Base-by-base conservation (phyloP, 2,888 invertebrate genomes). In the Andrena minutula region DNA sequence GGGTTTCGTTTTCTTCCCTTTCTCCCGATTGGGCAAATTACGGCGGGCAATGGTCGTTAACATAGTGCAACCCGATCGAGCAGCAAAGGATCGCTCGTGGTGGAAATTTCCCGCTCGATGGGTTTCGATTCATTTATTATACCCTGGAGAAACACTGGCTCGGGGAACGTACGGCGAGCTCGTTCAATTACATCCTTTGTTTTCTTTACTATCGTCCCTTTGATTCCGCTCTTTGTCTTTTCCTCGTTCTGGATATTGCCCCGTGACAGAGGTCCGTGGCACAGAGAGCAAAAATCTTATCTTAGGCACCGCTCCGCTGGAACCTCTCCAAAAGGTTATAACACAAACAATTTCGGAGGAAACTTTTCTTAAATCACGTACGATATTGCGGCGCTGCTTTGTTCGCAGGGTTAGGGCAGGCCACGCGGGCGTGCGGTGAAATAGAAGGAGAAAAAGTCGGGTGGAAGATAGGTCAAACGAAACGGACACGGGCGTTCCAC, bases 291-390 rank as follows among this genome's bases (percentile, higher is more conserved):
- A 79, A 84, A 87, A 86, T 87, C 82, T 86, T 86, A 87, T 87
- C 87, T 86, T 82, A 84, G 85, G 76, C 77, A 63, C 77, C 61
- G 79, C 49, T 71, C 35, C 66, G 72, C 69, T 88, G 88, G 86
- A 88, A 82, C 41, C 77, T 28, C 79, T 88, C 87, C 87, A 88
- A 85, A 61, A 79, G 77, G 75, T 85, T 85, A 84, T 81, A 88
- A 86, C 79, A 68, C 77, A 82, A 81, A 87, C 84, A 81, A 88
- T 87, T 88, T 88, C 77, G 79, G 58, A 70, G 86, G 75, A 63
- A 85, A 83, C 77, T 88, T 86, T 86, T 85, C 87, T 86, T 85
- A 87, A 87, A 87, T 87, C 87, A 87, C 87, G 87, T 87, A 87
- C 82, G 79, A 87, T 86, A 87, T 87, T 87, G 84, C 85, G 68